phyloP scores from a whole-genome alignment of 2,888 invertebrate species.

The Hyposoter dolosus region DNA sequence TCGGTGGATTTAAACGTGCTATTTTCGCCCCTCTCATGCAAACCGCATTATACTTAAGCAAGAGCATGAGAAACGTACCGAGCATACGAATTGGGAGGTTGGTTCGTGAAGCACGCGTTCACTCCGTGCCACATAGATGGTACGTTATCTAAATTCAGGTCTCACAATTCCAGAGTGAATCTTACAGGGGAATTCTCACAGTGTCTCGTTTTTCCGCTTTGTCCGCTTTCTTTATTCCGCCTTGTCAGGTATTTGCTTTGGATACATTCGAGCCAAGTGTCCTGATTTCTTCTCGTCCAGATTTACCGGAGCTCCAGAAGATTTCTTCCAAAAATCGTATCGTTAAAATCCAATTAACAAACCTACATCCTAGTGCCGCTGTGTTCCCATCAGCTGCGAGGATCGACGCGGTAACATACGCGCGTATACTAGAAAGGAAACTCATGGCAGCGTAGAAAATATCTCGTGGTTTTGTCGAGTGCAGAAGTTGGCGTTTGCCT shows the following conservation, averaged over 20 bases:
- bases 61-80: slow-evolving; percentile 68
- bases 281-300: slow-evolving; percentile 24
- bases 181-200: slow-evolving; percentile 48
- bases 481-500: slow-evolving; percentile 48
- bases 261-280: not conserved
- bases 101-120: slow-evolving; percentile 44
- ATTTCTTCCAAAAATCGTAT: slow-evolving; percentile 7
- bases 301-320: slow-evolving; percentile 24
- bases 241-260: slow-evolving; percentile 2
- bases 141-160: slow-evolving; percentile 72
- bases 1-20: slow-evolving; percentile 30
- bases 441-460: slow-evolving; percentile 10
- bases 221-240: not conserved
- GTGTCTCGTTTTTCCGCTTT: not conserved
- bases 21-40: slow-evolving; percentile 67
- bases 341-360: slow-evolving; percentile 9
- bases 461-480: slow-evolving; percentile 25
- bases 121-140: slow-evolving; percentile 58
- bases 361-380: slow-evolving; percentile 27
- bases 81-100: slow-evolving; percentile 63
- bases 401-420: slow-evolving; percentile 5
- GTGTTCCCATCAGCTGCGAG: not conserved
- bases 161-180: slow-evolving; percentile 73
- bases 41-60: slow-evolving; percentile 70
- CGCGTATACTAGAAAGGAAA: not conserved